Evolutionary conservation across 1,140 invertebrate genomes (phyloP), one percentile per base, ranked within the genome.

Genomic region (Hormaphis cornu): DNA sequence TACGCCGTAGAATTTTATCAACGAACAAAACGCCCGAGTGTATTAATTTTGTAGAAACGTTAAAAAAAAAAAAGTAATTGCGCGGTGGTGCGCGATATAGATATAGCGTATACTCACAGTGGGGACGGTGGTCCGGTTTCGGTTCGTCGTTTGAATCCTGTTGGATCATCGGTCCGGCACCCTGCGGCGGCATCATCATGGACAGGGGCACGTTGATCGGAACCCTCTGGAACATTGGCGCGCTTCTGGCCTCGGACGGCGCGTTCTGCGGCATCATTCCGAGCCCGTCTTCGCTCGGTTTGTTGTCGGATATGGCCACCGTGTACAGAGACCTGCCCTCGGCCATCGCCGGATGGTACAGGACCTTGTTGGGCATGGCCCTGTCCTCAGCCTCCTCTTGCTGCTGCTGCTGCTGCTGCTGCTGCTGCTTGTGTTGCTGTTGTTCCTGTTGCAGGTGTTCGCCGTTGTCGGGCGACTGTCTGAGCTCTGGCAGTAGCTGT

Each of bases 31-130:
- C n/a, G n/a, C n/a, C n/a, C n/a, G n/a, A n/a, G n/a, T n/a, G n/a
- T n/a, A n/a, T n/a, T n/a, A n/a, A n/a, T n/a, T n/a, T n/a, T n/a
- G n/a, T n/a, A n/a, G n/a, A n/a, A n/a, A n/a, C n/a, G 9, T 33
- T 6, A 33, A 3, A 42, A 42, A 12, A n/a, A 42, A n/a, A 42
- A n/a, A 42, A 2, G 16, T 42, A 42, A 42, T n/a, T 33, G 9
- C 4, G 14, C 3, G 22, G 18, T 24, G n/a, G n/a, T n/a, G n/a
- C n/a, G n/a, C n/a, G n/a, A n/a, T n/a, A n/a, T n/a, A n/a, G n/a
- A n/a, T n/a, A 50, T 24, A 10, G 1, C 14, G 2, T 40, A 22
- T 70, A 75, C 74, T 73, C 66, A 76, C 75, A 76, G 66, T 76
- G 75, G 35, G 75, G 75, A 40, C 75, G 71, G 12, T 58, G 46